These are phyloP conservation scores for Torymus aiolomorphi DNA, from an alignment of 2,888 invertebrate species.

Conservation along the genomic window DNA sequence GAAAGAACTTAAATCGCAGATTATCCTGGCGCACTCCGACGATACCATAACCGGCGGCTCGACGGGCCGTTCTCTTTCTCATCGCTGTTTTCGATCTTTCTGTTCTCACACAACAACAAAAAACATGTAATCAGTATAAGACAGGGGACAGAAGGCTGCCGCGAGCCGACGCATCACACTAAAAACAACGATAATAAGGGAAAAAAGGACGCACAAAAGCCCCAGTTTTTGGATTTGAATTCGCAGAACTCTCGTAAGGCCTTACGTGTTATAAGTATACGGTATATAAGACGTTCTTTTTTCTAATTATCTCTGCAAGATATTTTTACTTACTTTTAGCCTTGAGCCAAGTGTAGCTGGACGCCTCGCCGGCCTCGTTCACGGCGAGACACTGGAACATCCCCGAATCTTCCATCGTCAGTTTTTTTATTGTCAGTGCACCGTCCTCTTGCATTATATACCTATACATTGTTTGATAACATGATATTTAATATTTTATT, in stretches of 20 bases:
- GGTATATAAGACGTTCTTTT: not conserved
- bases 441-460: slow-evolving; percentile 89
- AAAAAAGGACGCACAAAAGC: slow-evolving; percentile 17
- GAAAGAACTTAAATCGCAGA: slow-evolving; percentile 74
- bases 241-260: slow-evolving; percentile 19
- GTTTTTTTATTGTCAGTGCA: slow-evolving; percentile 86
- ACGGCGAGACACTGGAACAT: slow-evolving; percentile 96
- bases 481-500: slow-evolving; percentile 17
- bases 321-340: slow-evolving; percentile 90
- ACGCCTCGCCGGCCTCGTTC: slow-evolving; percentile 94
- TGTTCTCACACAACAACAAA: slow-evolving; percentile 63
- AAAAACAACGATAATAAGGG: slow-evolving; percentile 10
- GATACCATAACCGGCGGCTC: slow-evolving; percentile 75
- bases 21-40: slow-evolving; percentile 75
- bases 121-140: slow-evolving; percentile 62
- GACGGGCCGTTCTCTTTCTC: slow-evolving; percentile 71
- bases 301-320: not conserved
- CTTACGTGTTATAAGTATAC: slow-evolving; percentile 16
- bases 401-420: slow-evolving; percentile 91
- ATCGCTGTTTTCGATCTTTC: slow-evolving; percentile 69
- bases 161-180: slow-evolving; percentile 24
- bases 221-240: slow-evolving; percentile 13
- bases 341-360: slow-evolving; percentile 92
- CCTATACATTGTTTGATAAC: slow-evolving; percentile 75
- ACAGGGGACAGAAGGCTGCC: slow-evolving; percentile 11